phyloP scores from a whole-genome alignment of 2,888 invertebrate species.

The Caenorhabditis sp. region DNA sequence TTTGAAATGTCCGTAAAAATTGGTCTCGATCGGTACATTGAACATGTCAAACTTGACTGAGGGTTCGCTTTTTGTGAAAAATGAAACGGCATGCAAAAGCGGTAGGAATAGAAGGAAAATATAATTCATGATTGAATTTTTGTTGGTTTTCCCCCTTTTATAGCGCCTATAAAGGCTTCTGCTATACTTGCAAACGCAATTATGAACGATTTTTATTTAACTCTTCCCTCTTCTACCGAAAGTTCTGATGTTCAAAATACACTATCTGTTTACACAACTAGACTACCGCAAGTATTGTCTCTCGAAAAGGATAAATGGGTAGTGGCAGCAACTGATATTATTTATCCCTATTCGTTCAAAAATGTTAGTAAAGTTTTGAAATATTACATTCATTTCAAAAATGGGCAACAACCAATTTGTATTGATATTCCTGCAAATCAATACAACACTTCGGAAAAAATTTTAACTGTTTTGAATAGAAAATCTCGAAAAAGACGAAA shows the following conservation, averaged over 20 bases:
- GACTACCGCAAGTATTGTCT: conserved; percentile 8
- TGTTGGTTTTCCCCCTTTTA: background rate
- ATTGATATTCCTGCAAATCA: conserved; percentile 8
- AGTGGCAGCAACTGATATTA: conserved; percentile 8
- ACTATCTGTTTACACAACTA: background rate
- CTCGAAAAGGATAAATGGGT: conserved; percentile 10
- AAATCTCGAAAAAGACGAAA: background rate
- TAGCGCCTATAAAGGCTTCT: conserved; percentile 14
- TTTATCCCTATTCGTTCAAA: conserved; percentile 14
- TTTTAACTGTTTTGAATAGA: conserved; percentile 6
- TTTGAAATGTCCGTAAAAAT: conserved; percentile 5
- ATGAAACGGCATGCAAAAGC: background rate
- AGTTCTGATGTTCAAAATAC: conserved; percentile 20
- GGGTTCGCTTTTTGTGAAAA: conserved; percentile 10
- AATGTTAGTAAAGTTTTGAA: background rate
- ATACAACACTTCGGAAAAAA: background rate
- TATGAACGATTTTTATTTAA: conserved; percentile 31
- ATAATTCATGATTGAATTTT: background rate
- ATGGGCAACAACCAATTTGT: background rate
- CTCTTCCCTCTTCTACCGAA: conserved; percentile 7
- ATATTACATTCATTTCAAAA: conserved; percentile 29
- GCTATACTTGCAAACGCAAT: no score
- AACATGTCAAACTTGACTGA: conserved; percentile 1
- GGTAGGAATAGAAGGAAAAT: background rate
- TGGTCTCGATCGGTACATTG: conserved; percentile 2